Conservation (phyloP, 2,888 invertebrate genomes). For the Dinocampus coccinellae region DNA sequence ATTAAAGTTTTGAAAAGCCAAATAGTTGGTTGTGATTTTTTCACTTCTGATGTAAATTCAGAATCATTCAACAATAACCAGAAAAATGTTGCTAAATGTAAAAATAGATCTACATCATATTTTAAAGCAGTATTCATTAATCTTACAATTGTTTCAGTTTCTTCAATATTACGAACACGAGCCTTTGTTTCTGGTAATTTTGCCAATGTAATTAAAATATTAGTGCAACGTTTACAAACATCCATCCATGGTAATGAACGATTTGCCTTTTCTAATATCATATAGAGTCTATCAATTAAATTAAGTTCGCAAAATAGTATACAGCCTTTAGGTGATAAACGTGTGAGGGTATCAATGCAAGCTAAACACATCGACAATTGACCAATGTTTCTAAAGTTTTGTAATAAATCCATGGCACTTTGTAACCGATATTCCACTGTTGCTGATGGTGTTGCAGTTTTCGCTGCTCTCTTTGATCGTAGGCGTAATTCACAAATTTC, state of each 20-base stretch:
- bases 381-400: constrained; percentile 57
- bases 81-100: constrained; percentile 56
- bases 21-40: constrained; percentile 34
- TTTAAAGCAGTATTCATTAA: constrained; percentile 70
- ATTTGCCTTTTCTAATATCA: constrained; percentile 67
- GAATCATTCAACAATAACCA: constrained; percentile 57
- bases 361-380: constrained; percentile 67
- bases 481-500: constrained; percentile 57
- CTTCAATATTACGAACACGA: constrained; percentile 75
- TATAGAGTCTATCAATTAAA: constrained; percentile 66
- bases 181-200: constrained; percentile 75
- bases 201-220: constrained; percentile 77
- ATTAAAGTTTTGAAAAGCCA: constrained; percentile 42
- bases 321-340: constrained; percentile 63
- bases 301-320: constrained; percentile 58
- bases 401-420: constrained; percentile 60
- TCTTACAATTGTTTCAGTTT: constrained; percentile 74
- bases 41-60: constrained; percentile 46
- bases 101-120: constrained; percentile 50
- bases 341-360: constrained; percentile 68
- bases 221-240: constrained; percentile 71
- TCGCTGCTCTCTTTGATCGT: constrained; percentile 56
- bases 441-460: constrained; percentile 56
- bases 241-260: constrained; percentile 76
- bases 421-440: constrained; percentile 64